Evolutionary conservation across 64 coral and sea anemone genomes (phyloP), one percentile per base, ranked within the genome.

Genomic region (Astreopora myriophthalma): DNA sequence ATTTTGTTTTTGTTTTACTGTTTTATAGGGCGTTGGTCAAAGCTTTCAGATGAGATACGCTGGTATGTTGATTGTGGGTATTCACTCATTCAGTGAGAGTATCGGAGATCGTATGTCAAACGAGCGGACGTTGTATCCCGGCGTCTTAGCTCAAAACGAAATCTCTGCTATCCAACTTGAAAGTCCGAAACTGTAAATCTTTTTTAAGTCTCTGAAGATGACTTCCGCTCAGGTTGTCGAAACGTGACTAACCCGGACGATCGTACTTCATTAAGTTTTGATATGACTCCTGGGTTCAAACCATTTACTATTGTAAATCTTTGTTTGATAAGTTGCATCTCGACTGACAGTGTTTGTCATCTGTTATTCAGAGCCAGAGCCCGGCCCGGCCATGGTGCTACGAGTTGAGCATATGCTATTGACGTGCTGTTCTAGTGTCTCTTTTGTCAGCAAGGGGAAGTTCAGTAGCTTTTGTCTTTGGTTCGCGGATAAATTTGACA

Each of bases 401-500:
- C 80, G 90, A 17, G 87, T 99, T 1, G 94, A 95, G 9, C 90
- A 99, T 5, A 99, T 99, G 97, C 51, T 99, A 32, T 39, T 99
- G 28, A 95, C 97, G 0, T 99, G 97, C 75, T 99, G 97, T 60
- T 99, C 97, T 11, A 99, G 87, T 46, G 44, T 89, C 19, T 99
- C 97, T 11, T 99, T 99, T 82, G 97, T 99, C 16, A 99, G 97
- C 42, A 95, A 93, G 67, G 97, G 97, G 26, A 99, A 99, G 58
- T 99, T 99, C 62, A 93, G 85, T 46, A 84, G 84, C 14, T 99
- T 99, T 69, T 99, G 86, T 48, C 84, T 99, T 75, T 90, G 97
- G 79, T 99, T 99, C 76, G 90, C 88, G 52, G 97, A 99, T 74
- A 99, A 99, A 37, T 99, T 99, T 81, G 92, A 93, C 74, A 93